These are phyloP conservation scores for Poecilus cupreus DNA, from an alignment of 2,888 invertebrate species.

Conservation along the genomic window DNA sequence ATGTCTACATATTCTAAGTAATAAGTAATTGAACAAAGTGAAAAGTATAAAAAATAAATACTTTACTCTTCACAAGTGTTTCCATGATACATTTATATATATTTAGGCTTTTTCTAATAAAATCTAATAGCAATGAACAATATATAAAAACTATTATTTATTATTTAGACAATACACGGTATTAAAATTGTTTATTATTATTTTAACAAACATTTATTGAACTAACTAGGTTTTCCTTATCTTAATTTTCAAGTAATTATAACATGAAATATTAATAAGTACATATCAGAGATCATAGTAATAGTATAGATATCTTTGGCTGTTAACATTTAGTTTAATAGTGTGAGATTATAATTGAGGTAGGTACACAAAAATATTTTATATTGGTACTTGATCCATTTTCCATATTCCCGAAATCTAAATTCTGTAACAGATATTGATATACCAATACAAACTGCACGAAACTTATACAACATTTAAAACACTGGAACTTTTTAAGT, in stretches of 20 bases:
- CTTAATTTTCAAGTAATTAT: neutral
- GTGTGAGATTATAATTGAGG: too few species aligned
- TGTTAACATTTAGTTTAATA: constrained; percentile 1
- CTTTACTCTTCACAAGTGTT: constrained; percentile 31
- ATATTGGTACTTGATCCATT: neutral
- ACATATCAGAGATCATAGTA: neutral
- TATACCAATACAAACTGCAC: neutral
- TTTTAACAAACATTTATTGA: constrained; percentile 17
- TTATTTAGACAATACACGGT: constrained; percentile 23
- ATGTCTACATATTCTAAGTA: constrained; percentile 33
- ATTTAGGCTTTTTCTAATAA: neutral
- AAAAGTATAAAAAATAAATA: constrained; percentile 48
- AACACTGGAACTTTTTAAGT: too few species aligned
- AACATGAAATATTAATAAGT: too few species aligned
- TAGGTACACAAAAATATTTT: too few species aligned
- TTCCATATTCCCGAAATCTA: too few species aligned
- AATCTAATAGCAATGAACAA: constrained; percentile 12
- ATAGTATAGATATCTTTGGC: constrained; percentile 7
- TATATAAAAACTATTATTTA: constrained; percentile 40
- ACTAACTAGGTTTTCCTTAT: neutral
- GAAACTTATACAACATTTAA: too few species aligned
- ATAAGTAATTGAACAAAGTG: constrained; percentile 15
- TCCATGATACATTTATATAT: neutral
- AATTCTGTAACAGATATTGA: too few species aligned
- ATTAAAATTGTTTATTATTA: constrained; percentile 30